Conservation (phyloP, 2,113 vertebrate genomes). For the Lepidiolamprologus cunningtoni region DNA sequence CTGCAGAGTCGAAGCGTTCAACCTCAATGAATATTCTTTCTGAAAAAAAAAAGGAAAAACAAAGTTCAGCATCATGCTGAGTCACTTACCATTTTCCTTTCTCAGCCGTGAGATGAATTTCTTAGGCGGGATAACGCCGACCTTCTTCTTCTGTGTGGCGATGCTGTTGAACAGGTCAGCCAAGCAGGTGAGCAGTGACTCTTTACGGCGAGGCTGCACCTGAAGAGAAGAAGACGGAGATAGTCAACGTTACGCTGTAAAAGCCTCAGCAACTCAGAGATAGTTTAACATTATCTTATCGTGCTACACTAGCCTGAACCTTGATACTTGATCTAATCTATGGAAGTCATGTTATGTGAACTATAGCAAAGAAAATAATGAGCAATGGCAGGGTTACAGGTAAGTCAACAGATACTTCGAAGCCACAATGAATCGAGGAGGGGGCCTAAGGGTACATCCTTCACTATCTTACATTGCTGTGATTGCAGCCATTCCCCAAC, state of each 20-base stretch:
- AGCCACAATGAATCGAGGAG: neutral
- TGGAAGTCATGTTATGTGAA: neutral
- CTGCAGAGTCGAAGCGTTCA: neutral
- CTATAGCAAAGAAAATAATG: neutral
- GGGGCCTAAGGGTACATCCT: neutral
- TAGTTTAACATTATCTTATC: neutral
- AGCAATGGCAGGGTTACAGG: neutral
- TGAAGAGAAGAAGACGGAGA: neutral
- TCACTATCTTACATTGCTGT: neutral
- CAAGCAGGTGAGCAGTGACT: conserved; percentile 86
- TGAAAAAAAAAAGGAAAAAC: neutral
- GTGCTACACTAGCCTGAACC: neutral
- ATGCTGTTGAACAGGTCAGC: conserved; percentile 92
- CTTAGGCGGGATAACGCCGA: conserved; percentile 91
- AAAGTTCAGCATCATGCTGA: neutral
- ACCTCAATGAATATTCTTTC: neutral
- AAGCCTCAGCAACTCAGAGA: neutral
- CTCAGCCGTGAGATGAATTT: conserved; percentile 88
- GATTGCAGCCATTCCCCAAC: neutral
- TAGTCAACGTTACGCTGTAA: neutral
- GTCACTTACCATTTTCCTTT: conserved; percentile 82
- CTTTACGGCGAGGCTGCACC: conserved; percentile 85
- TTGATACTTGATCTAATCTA: neutral
- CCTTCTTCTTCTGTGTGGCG: conserved; percentile 91
- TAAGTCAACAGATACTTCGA: neutral